These are phyloP conservation scores for Equus quagga DNA, from an alignment of 2,113 vertebrate genomes.

Conservation along the genomic window DNA sequence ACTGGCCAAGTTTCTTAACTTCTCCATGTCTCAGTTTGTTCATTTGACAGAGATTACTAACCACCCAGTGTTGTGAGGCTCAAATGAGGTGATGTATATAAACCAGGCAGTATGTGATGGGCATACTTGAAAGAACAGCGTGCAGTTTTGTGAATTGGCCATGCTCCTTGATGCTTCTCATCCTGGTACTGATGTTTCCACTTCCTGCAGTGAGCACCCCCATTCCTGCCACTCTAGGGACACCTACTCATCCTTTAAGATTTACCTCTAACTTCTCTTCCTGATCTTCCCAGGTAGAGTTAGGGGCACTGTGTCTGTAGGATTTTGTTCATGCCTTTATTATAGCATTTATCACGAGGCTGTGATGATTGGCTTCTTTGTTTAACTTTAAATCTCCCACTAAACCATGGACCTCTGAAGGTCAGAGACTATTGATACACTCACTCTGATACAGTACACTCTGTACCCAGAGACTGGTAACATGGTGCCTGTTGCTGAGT, in stretches of 20 bases:
- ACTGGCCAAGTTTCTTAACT: neutral
- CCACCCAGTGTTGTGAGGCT: neutral
- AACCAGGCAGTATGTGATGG: neutral
- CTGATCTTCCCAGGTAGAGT: neutral
- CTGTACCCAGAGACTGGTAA: neutral
- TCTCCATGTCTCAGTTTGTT: neutral
- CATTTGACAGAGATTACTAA: neutral
- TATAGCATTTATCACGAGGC: neutral
- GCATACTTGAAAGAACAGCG: neutral
- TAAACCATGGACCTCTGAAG: neutral
- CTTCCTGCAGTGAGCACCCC: neutral
- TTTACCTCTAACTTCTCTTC: neutral
- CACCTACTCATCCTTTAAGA: neutral
- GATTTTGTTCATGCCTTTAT: neutral
- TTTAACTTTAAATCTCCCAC: neutral
- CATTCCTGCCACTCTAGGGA: neutral
- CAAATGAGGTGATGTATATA: neutral
- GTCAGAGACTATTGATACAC: neutral
- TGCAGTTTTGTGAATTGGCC: neutral
- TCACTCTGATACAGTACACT: too few relatives aligned
- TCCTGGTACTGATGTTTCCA: neutral
- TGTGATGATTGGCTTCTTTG: neutral
- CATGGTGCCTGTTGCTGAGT: neutral
- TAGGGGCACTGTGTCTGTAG: neutral
- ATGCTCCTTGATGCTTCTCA: neutral